Evolutionary conservation across 2,113 vertebrate genomes (phyloP).

Genomic region (Muntiacus reevesi): DNA sequence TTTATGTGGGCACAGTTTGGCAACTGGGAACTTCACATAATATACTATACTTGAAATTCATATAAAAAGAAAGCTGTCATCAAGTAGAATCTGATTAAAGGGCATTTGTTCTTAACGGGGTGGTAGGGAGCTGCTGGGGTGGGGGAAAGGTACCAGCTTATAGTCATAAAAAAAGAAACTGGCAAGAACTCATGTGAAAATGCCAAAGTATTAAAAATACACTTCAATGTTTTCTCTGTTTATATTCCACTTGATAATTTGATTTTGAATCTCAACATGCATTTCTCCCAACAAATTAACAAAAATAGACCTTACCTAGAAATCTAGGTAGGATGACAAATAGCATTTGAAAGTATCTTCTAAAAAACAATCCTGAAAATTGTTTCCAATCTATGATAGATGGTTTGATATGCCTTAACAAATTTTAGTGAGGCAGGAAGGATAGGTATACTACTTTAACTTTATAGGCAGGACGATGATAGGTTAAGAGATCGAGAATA

Average conservation of each 20-base stretch:
- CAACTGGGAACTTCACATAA: constrained; percentile 61
- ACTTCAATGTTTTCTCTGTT: constrained; percentile 51
- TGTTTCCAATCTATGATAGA: not conserved
- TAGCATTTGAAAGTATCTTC: not conserved
- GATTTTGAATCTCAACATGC: constrained; percentile 39
- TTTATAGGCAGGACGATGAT: not conserved
- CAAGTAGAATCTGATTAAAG: constrained; percentile 55
- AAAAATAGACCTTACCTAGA: constrained; percentile 41
- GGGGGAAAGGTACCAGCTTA: constrained; percentile 9
- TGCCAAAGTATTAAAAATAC: constrained; percentile 58
- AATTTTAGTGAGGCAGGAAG: not conserved
- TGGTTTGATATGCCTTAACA: not conserved
- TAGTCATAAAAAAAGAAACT: constrained; percentile 46
- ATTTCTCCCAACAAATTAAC: not conserved
- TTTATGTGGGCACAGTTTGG: constrained; percentile 62
- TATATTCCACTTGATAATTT: constrained; percentile 57
- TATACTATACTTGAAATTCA: constrained; percentile 58
- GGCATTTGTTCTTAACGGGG: constrained; percentile 56
- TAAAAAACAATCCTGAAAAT: not conserved
- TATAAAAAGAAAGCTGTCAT: constrained; percentile 63
- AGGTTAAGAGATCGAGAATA: not conserved
- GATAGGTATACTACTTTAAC: not conserved
- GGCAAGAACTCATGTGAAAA: constrained; percentile 52
- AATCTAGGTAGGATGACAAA: not conserved
- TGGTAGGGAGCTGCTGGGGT: not conserved